These are phyloP conservation scores for Theristicus caerulescens DNA, from an alignment of 2,113 vertebrate genomes.

Conservation along the genomic window DNA sequence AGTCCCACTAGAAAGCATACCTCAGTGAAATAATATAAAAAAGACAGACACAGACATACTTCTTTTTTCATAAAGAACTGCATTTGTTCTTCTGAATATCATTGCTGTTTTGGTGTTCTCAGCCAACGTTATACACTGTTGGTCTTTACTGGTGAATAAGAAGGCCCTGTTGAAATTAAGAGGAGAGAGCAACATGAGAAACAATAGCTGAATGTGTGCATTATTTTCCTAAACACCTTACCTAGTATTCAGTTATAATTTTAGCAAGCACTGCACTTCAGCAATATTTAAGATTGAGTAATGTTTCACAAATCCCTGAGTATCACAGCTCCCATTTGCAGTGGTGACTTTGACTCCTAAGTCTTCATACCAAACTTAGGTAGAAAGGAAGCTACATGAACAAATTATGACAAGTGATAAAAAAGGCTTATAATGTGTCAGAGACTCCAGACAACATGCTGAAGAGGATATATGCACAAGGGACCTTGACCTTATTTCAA, in stretches of 20 bases:
- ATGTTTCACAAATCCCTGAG: neutral
- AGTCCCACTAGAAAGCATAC: neutral
- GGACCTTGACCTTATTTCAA: neutral
- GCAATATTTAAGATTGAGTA: neutral
- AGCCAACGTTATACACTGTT: conserved; percentile 54
- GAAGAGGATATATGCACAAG: neutral
- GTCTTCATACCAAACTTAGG: neutral
- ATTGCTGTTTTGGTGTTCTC: conserved; percentile 56
- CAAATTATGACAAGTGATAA: neutral
- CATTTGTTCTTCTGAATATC: conserved; percentile 52
- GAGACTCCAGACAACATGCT: neutral
- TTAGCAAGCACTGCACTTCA: neutral
- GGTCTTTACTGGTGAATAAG: conserved; percentile 64
- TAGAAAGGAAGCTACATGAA: neutral
- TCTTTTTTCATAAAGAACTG: conserved; percentile 66
- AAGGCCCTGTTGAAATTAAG: conserved; percentile 61
- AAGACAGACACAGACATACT: conserved; percentile 16
- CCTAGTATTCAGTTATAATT: neutral
- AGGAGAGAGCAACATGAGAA: neutral
- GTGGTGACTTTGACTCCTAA: neutral
- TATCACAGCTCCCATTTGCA: neutral
- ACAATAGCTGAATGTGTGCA: neutral
- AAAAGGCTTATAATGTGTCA: neutral
- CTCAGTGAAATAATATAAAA: neutral
- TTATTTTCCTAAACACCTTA: neutral